Evolutionary conservation across 2,797 vertebrate species (phyloP).

Genomic region (Enteromius trimaculatus): DNA sequence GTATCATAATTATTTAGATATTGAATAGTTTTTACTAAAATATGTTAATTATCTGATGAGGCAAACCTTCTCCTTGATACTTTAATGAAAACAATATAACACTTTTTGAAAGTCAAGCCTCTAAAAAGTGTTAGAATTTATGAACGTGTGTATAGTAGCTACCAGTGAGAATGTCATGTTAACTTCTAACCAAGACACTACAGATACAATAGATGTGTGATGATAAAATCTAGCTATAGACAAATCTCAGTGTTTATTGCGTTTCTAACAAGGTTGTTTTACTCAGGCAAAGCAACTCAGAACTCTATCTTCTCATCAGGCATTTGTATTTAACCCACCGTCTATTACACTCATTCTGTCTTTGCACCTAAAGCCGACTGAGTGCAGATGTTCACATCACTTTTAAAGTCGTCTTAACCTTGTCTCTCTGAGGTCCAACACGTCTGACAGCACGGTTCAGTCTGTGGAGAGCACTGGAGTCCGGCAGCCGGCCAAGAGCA

Average conservation of each 20-base stretch:
- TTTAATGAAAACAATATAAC: neutral
- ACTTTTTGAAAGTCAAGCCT: neutral
- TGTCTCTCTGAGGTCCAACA: constrained; percentile 72
- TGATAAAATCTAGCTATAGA: too few species aligned
- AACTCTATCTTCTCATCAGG: neutral
- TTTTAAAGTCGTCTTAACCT: constrained; percentile 20
- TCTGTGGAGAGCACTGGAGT: constrained; percentile 74
- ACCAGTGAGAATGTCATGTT: neutral
- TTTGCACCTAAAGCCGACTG: neutral
- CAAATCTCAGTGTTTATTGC: neutral
- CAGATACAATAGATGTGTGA: neutral
- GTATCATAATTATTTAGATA: neutral
- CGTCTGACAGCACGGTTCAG: constrained; percentile 73
- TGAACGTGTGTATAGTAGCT: neutral
- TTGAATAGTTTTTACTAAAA: neutral
- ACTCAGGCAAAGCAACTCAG: neutral
- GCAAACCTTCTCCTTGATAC: neutral
- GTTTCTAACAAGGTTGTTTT: constrained; percentile 24
- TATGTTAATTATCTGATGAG: neutral
- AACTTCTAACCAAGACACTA: neutral
- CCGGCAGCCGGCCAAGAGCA: constrained; percentile 81
- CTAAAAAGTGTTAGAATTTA: neutral
- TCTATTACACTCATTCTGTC: constrained; percentile 28
- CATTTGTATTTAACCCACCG: constrained; percentile 11
- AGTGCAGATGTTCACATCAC: constrained; percentile 28